These are phyloP conservation scores for Eleutherodactylus coqui DNA, from an alignment of 2,797 vertebrate species.

Conservation along the genomic window DNA sequence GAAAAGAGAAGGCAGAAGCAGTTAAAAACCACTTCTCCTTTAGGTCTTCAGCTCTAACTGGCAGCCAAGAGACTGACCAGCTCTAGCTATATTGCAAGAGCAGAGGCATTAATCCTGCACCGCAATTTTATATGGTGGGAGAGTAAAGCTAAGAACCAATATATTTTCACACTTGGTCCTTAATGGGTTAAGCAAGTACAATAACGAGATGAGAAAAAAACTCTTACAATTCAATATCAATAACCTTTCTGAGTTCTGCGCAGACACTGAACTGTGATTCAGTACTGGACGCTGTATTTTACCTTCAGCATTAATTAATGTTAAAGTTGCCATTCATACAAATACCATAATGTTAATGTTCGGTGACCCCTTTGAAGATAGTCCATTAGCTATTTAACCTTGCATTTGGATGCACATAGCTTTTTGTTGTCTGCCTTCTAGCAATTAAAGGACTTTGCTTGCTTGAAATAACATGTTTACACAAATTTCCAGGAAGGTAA, in stretches of 20 bases:
- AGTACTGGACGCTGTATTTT: neutral
- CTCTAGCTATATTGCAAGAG: too few species aligned
- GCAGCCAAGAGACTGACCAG: too few species aligned
- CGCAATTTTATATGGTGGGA: too few species aligned
- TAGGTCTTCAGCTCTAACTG: too few species aligned
- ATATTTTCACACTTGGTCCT: too few species aligned
- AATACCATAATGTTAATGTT: conserved; percentile 37
- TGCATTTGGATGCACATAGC: neutral
- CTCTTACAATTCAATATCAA: neutral
- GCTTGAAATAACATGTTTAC: conserved; percentile 30
- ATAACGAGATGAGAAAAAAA: neutral
- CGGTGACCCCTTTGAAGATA: conserved; percentile 34
- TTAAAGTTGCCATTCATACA: conserved; percentile 23
- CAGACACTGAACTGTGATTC: neutral
- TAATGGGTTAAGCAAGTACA: conserved; percentile 4
- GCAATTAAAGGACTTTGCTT: conserved; percentile 24
- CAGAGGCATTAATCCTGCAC: too few species aligned
- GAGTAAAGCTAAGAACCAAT: too few species aligned
- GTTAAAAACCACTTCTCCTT: too few species aligned
- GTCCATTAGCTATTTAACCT: conserved; percentile 8
- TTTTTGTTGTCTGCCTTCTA: neutral
- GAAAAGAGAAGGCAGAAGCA: too few species aligned
- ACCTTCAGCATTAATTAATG: conserved; percentile 25
- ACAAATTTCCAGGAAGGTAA: conserved; percentile 39
- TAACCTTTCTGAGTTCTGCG: neutral